These are phyloP conservation scores for Morone saxatilis DNA, from an alignment of 2,113 vertebrate genomes.

Conservation along the genomic window DNA sequence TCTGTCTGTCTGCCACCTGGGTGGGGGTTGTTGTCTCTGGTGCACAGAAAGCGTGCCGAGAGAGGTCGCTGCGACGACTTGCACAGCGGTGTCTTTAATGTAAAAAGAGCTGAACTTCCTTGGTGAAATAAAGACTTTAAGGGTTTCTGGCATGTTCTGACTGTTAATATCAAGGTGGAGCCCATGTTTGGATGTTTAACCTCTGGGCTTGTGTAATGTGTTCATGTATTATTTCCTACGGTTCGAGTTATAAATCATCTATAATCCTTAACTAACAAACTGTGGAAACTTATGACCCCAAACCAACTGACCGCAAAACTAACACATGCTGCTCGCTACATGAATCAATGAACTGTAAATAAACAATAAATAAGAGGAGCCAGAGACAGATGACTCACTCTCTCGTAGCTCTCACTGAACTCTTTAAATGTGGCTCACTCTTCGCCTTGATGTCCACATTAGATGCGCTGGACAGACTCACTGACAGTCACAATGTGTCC, in stretches of 20 bases:
- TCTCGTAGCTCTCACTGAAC: not conserved
- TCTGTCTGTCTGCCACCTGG: not conserved
- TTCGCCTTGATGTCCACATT: not conserved
- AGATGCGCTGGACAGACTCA: not conserved
- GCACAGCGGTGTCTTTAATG: not conserved
- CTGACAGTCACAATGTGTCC: no score
- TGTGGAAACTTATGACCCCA: not conserved
- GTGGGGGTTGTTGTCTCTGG: conserved; percentile 34
- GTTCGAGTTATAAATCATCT: not conserved
- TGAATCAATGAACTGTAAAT: not conserved
- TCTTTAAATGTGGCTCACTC: not conserved
- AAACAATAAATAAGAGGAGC: not conserved
- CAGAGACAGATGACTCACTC: no score
- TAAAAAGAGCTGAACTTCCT: conserved; percentile 20
- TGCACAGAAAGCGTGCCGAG: conserved; percentile 52
- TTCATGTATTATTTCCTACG: not conserved
- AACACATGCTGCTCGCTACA: not conserved
- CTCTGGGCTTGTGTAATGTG: not conserved
- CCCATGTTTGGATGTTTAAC: conserved; percentile 57
- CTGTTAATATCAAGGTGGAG: conserved; percentile 56
- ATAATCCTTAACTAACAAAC: not conserved
- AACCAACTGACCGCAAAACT: not conserved
- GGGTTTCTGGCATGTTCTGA: conserved; percentile 50
- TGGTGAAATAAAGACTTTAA: conserved; percentile 32
- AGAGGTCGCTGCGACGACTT: conserved; percentile 3